Evolutionary conservation across 2,888 invertebrate species (phyloP), one percentile per base, ranked within the genome.

Genomic region (Tachina grossa): DNA sequence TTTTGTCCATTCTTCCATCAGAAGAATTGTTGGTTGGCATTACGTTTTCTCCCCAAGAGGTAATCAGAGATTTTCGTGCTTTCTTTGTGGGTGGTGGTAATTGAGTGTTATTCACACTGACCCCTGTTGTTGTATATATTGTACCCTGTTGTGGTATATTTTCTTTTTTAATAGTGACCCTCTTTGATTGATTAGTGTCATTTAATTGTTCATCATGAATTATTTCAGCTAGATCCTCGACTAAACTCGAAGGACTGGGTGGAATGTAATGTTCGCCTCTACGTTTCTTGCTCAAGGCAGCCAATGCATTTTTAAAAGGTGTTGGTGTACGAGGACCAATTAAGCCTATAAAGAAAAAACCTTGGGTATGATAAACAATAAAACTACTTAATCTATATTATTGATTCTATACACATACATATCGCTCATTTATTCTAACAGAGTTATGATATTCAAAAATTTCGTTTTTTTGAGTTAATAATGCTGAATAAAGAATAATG

Each of bases 231-330:
- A 98, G 95, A 88, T 98, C 97, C 88, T 96, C 97, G 0, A 95
- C 96, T 8, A 97, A 92, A 55, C 96, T 93, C 2, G 96, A 96
- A 0, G 97, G 97, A 14, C 96, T 96, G 77, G 95, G 95, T 9
- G 95, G 95, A 76, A 94, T 92, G 87, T 94, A 94, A 14, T 94
- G 93, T 76, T 89, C 90, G 2, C 91, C 90, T 1, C 90, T 96
- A 0, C 96, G 95, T 88, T 96, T 96, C 93, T 96, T 96, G 88
- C 97, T 96, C 49, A 98, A 92, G 88, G 97, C 97, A 0, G 97
- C 97, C 89, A 98, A 94, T 0, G 98, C 98, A 88, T 97, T 96
- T 92, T 98, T 98, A 93, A 98, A 97, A 0, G 98, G 98, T 0
- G 98, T 98, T 2, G 98, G 98, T 0, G 98, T 98, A 89, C 97